Evolutionary conservation across 2,888 invertebrate species (phyloP), one percentile per base, ranked within the genome.

Genomic region (Drosophila pseudotalamancana): DNA sequence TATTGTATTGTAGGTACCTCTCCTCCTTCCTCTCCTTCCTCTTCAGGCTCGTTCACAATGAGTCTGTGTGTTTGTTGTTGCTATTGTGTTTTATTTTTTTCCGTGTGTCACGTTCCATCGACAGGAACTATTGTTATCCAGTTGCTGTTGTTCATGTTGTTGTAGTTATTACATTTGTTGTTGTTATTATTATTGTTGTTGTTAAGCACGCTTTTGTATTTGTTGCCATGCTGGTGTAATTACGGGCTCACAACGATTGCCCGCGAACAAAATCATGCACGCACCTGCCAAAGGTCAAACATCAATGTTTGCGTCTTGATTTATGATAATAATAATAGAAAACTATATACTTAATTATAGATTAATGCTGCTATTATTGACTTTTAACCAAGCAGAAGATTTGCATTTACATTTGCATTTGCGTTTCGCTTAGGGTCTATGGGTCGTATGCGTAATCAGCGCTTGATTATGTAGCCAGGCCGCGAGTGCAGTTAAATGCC

Each of bases 401-500:
- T n/a, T n/a, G n/a, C n/a, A n/a, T 18, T 27, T 25, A 16, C 6
- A 14, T 19, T 19, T 37, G 49, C 37, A 49, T 21, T 49, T 27
- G 11, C 11, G 12, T 4, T 14, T 23, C 0, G 11, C 1, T 3
- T 12, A 4, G 12, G 67, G 66, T 67, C 27, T 48, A 39, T 35
- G n/a, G 51, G 57, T 39, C 57, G 40, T 51, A 66, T 59, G 39
- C 67, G 48, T 60, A 68, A 72, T 57, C 49, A 53, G 63, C 40
- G 59, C 43, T 46, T 72, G 66, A 66, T 66, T 61, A 61, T 35
- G 43, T 11, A 6, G 18, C 18, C 4, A 51, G 50, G 23, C 32
- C 16, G 23, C 19, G 11, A 55, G 48, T n/a, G 25, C 62, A 68
- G 63, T 85, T 73, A 86, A 82, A 83, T 83, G 85, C 72, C 83